These are phyloP conservation scores for Leptoteleia sp. DNA, from an alignment of 1,140 invertebrate species.

Conservation along the genomic window DNA sequence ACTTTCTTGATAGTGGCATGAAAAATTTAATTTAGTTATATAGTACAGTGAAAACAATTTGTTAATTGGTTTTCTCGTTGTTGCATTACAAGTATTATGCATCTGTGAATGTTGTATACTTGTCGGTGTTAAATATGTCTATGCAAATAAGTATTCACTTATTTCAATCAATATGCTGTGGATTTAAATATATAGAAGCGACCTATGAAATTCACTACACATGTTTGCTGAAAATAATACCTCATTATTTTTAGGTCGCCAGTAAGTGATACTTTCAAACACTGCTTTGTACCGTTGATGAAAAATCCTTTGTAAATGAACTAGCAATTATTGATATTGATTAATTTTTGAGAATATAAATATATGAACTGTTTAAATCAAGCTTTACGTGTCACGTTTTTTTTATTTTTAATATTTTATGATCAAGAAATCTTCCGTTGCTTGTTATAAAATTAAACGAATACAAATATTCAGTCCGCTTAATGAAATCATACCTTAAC, in stretches of 20 bases:
- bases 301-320: too few relatives aligned
- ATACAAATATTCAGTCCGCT: too few relatives aligned
- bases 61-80: constrained; percentile 16
- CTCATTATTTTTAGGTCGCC: constrained; percentile 4
- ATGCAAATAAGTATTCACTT: constrained; percentile 25
- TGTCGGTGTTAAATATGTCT: constrained; percentile 8
- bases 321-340: too few relatives aligned
- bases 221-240: constrained; percentile 10
- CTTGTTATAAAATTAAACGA: too few relatives aligned
- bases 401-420: too few relatives aligned
- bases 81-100: not conserved
- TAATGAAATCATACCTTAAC: too few relatives aligned
- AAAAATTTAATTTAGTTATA: not conserved
- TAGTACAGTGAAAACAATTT: not conserved
- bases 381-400: too few relatives aligned
- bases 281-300: not conserved
- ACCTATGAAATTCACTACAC: constrained; percentile 23
- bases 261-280: constrained; percentile 16
- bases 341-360: too few relatives aligned
- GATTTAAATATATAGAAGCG: constrained; percentile 15
- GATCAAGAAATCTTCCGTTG: too few relatives aligned
- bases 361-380: too few relatives aligned
- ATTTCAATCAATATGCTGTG: constrained; percentile 37
- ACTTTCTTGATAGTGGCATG: too few relatives aligned
- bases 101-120: not conserved